phyloP scores from a whole-genome alignment of 2,113 vertebrate genomes.

The Leucoraja erinaceus region DNA sequence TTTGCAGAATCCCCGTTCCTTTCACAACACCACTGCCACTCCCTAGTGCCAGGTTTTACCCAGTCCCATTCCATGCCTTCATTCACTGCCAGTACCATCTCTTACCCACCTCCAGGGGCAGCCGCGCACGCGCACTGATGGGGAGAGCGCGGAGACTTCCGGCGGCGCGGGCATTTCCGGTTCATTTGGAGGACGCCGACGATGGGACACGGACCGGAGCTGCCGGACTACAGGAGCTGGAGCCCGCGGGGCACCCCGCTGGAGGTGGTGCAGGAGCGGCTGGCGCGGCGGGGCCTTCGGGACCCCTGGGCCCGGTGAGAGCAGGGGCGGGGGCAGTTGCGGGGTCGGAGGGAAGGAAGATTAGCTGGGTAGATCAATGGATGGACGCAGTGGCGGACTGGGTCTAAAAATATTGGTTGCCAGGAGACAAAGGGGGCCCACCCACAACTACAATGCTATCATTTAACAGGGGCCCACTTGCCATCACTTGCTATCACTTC shows the following conservation, averaged over 20 bases:
- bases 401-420: no score
- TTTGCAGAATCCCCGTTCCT: not conserved
- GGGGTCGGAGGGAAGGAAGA: rapidly evolving
- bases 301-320: slow-evolving; percentile 87
- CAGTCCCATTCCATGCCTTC: no score
- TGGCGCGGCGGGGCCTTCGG: slow-evolving; percentile 69
- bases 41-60: no score
- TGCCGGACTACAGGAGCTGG: slow-evolving; percentile 83
- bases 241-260: slow-evolving; percentile 81
- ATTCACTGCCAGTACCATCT: no score
- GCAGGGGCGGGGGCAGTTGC: not conserved
- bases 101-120: no score
- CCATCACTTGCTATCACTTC: no score
- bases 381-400: no score
- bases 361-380: not conserved
- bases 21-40: no score
- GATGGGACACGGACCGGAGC: slow-evolving; percentile 71
- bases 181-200: not conserved
- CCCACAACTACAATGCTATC: no score
- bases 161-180: not conserved
- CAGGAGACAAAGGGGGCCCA: no score
- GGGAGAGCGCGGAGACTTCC: not conserved
- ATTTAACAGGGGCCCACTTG: no score
- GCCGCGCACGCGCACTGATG: no score
- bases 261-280: slow-evolving; percentile 67